Conservation (phyloP, 2,113 vertebrate genomes). For the Nothoprocta pentlandii region DNA sequence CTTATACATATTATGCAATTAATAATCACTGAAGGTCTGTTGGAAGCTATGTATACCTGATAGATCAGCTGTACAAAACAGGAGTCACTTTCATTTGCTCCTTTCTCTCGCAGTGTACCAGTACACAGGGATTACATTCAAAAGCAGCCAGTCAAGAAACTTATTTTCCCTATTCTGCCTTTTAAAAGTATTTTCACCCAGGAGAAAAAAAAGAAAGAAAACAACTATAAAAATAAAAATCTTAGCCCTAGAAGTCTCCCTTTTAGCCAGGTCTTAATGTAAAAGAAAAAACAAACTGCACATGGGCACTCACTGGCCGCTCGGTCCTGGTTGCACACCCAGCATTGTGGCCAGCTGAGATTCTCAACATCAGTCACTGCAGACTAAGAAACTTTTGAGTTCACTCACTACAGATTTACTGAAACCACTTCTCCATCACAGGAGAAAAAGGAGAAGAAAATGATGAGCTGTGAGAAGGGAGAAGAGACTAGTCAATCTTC, state of each 20-base stretch:
- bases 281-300: not conserved
- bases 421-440: not conserved
- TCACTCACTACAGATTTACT: not conserved
- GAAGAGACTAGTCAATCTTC: not conserved
- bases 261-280: not conserved
- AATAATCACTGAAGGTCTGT: not conserved
- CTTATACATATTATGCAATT: slow-evolving; percentile 40
- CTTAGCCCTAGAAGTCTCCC: not conserved
- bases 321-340: not conserved
- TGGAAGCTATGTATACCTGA: not conserved
- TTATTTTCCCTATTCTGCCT: not conserved
- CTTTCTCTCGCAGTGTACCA: too few species aligned
- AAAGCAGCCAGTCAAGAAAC: not conserved
- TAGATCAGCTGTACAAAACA: not conserved
- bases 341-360: not conserved
- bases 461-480: not conserved
- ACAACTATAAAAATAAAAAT: not conserved
- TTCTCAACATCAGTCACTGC: not conserved
- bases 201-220: not conserved
- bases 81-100: not conserved
- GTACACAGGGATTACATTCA: accelerated
- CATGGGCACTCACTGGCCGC: accelerated
- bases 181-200: not conserved
- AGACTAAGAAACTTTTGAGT: not conserved
- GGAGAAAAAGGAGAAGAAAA: not conserved